Conservation (phyloP, 2,888 invertebrate species). For the Eremobia ochroleuca region DNA sequence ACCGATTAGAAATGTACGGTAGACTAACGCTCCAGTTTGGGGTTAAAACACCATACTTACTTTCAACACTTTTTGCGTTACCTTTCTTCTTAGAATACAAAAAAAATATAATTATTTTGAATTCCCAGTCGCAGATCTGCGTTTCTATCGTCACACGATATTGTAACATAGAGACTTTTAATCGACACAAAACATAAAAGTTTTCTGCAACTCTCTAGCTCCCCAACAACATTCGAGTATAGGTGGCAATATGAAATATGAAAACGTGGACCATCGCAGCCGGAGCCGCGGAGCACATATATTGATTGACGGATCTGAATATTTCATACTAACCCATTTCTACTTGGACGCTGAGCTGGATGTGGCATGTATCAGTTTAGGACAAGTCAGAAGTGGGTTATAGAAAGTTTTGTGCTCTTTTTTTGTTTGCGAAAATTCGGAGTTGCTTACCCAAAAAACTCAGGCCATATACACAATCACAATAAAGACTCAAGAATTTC, state of each 20-base stretch:
- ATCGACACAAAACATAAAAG: neutral
- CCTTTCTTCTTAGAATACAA: neutral
- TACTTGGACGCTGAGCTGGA: constrained; percentile 52
- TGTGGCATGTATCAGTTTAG: constrained; percentile 46
- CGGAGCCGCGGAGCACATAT: constrained; percentile 70
- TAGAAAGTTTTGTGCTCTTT: neutral
- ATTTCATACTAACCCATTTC: constrained; percentile 73
- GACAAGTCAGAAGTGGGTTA: constrained; percentile 30
- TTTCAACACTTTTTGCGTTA: too few relatives aligned
- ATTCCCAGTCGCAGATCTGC: neutral
- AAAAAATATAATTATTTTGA: neutral
- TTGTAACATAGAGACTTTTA: neutral
- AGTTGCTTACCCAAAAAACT: neutral
- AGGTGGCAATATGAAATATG: constrained; percentile 84
- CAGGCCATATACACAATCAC: too few relatives aligned
- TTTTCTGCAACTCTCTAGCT: constrained; percentile 46
- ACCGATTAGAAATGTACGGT: too few relatives aligned
- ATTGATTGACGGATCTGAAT: constrained; percentile 83
- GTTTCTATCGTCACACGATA: neutral
- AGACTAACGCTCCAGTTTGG: too few relatives aligned
- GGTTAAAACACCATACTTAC: too few relatives aligned
- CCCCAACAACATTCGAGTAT: constrained; percentile 64
- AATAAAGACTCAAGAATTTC: too few relatives aligned
- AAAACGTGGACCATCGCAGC: constrained; percentile 70
- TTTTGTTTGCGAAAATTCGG: constrained; percentile 6